Conservation (phyloP, 2,888 invertebrate genomes). For the Melanostoma scalare region DNA sequence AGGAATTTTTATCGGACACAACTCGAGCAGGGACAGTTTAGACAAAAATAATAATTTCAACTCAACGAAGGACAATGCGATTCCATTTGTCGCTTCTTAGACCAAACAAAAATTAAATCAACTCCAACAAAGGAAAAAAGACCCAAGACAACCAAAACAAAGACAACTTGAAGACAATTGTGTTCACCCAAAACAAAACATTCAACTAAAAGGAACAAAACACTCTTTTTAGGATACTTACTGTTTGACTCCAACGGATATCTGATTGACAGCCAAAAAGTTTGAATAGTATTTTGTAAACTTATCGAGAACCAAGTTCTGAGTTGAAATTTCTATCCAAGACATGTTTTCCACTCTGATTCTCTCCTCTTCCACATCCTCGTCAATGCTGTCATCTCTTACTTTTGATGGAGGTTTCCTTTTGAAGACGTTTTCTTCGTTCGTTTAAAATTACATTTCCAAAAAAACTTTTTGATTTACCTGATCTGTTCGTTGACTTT, state of each 20-base stretch:
- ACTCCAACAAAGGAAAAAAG: too few relatives aligned
- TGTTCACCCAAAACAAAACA: too few relatives aligned
- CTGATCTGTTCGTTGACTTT: constrained; percentile 13
- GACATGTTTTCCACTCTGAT: constrained; percentile 82
- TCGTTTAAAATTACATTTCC: not conserved
- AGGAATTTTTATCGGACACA: too few relatives aligned
- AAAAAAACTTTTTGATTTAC: not conserved
- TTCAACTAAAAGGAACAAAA: too few relatives aligned
- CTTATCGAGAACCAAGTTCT: constrained; percentile 85
- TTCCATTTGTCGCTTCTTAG: too few relatives aligned
- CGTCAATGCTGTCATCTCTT: constrained; percentile 81
- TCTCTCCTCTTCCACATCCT: constrained; percentile 85
- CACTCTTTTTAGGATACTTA: constrained; percentile 72
- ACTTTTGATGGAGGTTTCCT: constrained; percentile 18
- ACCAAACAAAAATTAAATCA: too few relatives aligned
- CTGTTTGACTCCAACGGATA: constrained; percentile 84
- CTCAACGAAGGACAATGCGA: too few relatives aligned
- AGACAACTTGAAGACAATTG: too few relatives aligned
- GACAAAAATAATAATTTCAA: too few relatives aligned
- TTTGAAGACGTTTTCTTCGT: not conserved
- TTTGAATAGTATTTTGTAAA: constrained; percentile 90
- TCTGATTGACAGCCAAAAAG: constrained; percentile 90
- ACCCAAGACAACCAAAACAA: too few relatives aligned
- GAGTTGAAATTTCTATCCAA: constrained; percentile 78
- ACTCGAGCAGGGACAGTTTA: too few relatives aligned